A percentile compares a stretch with the other conserved stretches of the same genome.
These are phyloP conservation scores for Flabesymbios commensalis DNA, from an alignment of 2,888 invertebrate species.

Conservation along the genomic window DNA sequence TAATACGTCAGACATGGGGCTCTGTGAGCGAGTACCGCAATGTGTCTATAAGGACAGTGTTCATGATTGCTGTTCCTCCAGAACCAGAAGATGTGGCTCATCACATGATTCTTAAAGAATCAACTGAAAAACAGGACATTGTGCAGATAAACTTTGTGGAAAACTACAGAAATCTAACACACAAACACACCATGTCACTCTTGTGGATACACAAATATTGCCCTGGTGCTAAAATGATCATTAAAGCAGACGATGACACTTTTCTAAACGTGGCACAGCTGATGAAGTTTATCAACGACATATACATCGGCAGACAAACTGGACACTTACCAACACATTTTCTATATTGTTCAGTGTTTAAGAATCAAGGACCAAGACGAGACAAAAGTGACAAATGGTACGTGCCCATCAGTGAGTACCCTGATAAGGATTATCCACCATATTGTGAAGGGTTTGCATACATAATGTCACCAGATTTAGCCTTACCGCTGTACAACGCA, in stretches of 20 bases:
- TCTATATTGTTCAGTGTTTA: constrained; percentile 40
- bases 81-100: background rate
- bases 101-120: too few species aligned
- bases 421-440: constrained; percentile 36
- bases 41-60: constrained; percentile 27
- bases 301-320: too few species aligned
- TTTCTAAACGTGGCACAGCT: constrained; percentile 65
- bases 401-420: constrained; percentile 24
- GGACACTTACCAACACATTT: too few species aligned
- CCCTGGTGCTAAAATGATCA: constrained; percentile 44
- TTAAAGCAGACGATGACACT: constrained; percentile 58
- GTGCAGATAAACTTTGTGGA: constrained; percentile 52
- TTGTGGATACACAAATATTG: constrained; percentile 52
- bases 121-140: constrained; percentile 36
- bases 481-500: constrained; percentile 27
- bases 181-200: constrained; percentile 49
- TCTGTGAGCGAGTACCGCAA: constrained; percentile 22
- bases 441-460: constrained; percentile 47
- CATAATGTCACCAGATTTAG: constrained; percentile 35
- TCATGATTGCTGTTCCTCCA: constrained; percentile 28
- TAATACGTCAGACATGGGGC: constrained; percentile 41
- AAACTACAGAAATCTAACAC: constrained; percentile 55
- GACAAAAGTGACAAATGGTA: constrained; percentile 40
- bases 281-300: constrained; percentile 59
- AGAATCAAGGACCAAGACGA: constrained; percentile 32